Base-by-base conservation (phyloP, 2,113 vertebrate species). In the Rhabdornis inornatus region DNA sequence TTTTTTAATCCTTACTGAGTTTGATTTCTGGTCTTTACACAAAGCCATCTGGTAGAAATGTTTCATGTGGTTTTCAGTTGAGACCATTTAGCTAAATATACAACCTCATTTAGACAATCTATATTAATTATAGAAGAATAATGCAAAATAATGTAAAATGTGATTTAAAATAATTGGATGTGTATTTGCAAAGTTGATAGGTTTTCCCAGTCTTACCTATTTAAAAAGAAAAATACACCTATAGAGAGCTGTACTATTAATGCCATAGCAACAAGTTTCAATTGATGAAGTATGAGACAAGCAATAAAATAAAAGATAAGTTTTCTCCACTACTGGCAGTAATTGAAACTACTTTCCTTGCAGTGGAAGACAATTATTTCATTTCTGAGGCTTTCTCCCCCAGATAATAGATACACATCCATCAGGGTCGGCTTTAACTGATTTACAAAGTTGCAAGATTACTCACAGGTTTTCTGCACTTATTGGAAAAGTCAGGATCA, bases 391-490 rank as follows among this genome's bases (percentile, higher is more conserved):
- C 7, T n/a, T 76, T 71, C 31, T 59, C 33, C 33, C 60, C 23
- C 72, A 35, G 59, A 49, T 49, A 35, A 33, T 11, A 70, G 25
- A 42, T 8, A 61, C 21, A n/a, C 1, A 30, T 49, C 47, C 64
- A 37, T 65, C 33, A 47, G 45, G 53, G 40, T 49, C 49, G 33
- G 59, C 56, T 77, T 74, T 84, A 92, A 79, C 8, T 52, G 65
- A 66, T 66, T 69, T 56, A 56, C 39, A 37, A 77, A 83, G 57
- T 69, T 92, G 85, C 33, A 65, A 40, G 44, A 50, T 69, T 63
- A 97, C 98, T 98, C 65, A 99, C 98, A 70, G 97, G 97, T 87
- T 99, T 99, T 89, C 96, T 98, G 97, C 98, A 98, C 98, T 98
- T 98, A 91, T 84, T 95, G 84, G 98, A 99, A 90, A 99, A 99